Conservation (phyloP, 64 coral and sea anemone species). For the Dendronephthya gigantea region DNA sequence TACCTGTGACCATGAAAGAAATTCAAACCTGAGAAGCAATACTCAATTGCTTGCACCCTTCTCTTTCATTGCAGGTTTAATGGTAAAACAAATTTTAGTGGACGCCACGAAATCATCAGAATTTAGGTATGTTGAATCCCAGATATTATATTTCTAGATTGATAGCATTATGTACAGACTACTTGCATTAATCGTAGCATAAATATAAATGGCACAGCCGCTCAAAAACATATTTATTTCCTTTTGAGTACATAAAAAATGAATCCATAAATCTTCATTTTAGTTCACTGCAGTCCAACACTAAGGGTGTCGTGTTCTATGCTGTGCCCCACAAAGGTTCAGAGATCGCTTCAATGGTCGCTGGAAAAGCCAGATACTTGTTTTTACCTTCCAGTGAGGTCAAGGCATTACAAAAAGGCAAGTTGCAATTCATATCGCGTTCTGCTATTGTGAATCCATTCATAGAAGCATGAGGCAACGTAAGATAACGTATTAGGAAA, state of each 20-base stretch:
- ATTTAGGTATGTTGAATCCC: constrained; percentile 32
- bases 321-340: not conserved
- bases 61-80: constrained; percentile 31
- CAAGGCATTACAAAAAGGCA: not conserved
- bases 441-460: too few relatives aligned
- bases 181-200: too few relatives aligned
- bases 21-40: too few relatives aligned
- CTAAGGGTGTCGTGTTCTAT: not conserved
- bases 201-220: too few relatives aligned
- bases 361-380: not conserved
- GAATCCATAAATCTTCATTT: not conserved
- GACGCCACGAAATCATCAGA: constrained; percentile 47
- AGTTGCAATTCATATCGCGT: not conserved
- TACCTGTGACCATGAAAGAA: too few relatives aligned
- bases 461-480: too few relatives aligned
- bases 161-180: too few relatives aligned
- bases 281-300: not conserved
- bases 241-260: too few relatives aligned
- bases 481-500: too few relatives aligned
- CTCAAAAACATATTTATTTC: too few relatives aligned
- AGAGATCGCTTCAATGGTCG: not conserved
- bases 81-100: constrained; percentile 66
- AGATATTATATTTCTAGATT: not conserved
- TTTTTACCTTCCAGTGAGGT: not conserved
- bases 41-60: not conserved